Conservation (phyloP, 1,140 invertebrate species). For the Drosophila eugracilis region DNA sequence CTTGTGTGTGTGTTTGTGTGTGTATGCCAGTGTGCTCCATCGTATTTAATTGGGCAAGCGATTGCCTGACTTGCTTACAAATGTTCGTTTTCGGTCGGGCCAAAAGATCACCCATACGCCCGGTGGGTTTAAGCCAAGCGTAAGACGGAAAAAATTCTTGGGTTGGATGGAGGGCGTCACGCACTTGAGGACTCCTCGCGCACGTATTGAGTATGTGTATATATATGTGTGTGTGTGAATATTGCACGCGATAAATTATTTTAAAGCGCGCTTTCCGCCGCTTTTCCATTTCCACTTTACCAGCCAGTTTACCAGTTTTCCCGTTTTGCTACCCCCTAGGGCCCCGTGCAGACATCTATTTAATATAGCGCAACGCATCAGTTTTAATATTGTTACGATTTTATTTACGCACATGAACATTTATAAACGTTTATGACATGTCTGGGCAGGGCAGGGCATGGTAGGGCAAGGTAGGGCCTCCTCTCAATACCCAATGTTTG, state of each 20-base stretch:
- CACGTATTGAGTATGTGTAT: constrained; percentile 46
- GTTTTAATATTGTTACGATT: constrained; percentile 78
- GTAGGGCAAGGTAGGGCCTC: neutral
- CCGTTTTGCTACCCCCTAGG: neutral
- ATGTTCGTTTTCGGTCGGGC: constrained; percentile 32
- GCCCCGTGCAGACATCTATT: constrained; percentile 56
- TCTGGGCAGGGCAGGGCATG: neutral
- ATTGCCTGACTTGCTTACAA: constrained; percentile 81
- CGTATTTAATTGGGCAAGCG: constrained; percentile 75
- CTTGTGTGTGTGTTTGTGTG: neutral
- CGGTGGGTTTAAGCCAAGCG: neutral
- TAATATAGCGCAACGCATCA: constrained; percentile 76
- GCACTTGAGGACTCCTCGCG: constrained; percentile 39
- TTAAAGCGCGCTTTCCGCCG: constrained; percentile 55
- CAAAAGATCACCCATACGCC: constrained; percentile 35
- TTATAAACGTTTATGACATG: constrained; percentile 80
- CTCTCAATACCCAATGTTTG: constrained; percentile 27
- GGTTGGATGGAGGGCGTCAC: constrained; percentile 38
- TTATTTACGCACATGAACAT: constrained; percentile 75
- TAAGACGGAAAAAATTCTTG: constrained; percentile 19
- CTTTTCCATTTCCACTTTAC: neutral
- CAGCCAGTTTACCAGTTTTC: neutral
- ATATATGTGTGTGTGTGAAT: constrained; percentile 72
- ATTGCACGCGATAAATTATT: constrained; percentile 81
- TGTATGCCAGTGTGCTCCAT: constrained; percentile 40